phyloP scores from a whole-genome alignment of 1,140 invertebrate genomes.

The Calephelis nemesis region DNA sequence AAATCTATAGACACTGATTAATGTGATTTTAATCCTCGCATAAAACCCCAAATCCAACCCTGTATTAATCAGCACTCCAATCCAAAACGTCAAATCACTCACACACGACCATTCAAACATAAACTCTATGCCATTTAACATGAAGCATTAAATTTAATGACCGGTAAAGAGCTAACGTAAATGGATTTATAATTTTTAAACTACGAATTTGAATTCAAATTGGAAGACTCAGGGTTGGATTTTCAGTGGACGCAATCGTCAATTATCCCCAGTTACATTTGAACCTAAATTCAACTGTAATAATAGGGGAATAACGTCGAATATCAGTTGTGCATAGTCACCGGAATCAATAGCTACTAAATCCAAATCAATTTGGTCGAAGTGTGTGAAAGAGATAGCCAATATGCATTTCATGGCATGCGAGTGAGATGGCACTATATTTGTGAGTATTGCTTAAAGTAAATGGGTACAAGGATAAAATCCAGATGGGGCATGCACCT shows the following conservation, averaged over 20 bases:
- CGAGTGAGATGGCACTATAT: constrained; percentile 46
- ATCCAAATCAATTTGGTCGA: constrained; percentile 54
- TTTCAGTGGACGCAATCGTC: constrained; percentile 51
- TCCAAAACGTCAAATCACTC: constrained; percentile 46
- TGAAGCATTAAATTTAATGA: constrained; percentile 39
- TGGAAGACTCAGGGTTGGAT: constrained; percentile 57
- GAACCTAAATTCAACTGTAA: constrained; percentile 43
- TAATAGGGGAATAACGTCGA: constrained; percentile 31
- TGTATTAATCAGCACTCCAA: constrained; percentile 58
- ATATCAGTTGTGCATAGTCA: constrained; percentile 33
- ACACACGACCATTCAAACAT: constrained; percentile 41
- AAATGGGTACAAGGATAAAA: constrained; percentile 57
- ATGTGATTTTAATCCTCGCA: constrained; percentile 75
- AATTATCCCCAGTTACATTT: constrained; percentile 25
- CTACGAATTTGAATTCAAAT: constrained; percentile 60
- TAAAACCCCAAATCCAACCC: constrained; percentile 71
- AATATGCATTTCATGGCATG: constrained; percentile 30
- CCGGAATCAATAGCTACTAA: constrained; percentile 71
- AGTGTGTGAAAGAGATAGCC: constrained; percentile 16
- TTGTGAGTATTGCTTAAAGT: constrained; percentile 38
- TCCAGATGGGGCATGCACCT: constrained; percentile 66
- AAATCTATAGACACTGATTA: constrained; percentile 77
- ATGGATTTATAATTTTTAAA: constrained; percentile 71
- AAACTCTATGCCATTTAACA: constrained; percentile 41
- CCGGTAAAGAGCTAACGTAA: constrained; percentile 35